Base-by-base conservation (phyloP, 2,113 vertebrate species). In the Engystomops pustulosus region DNA sequence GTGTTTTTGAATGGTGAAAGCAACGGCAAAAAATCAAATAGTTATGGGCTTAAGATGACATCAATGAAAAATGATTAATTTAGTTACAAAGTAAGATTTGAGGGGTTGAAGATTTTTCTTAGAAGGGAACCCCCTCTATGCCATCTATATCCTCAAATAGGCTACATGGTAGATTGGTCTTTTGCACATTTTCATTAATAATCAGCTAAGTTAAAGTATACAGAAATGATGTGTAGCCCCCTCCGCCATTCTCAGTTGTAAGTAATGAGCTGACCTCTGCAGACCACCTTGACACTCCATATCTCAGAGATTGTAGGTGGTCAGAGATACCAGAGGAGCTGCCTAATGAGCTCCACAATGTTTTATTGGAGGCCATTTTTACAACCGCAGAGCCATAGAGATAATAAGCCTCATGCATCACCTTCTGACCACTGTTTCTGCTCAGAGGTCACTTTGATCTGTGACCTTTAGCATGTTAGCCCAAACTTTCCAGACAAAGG, bases 401-500 rank as follows among this genome's bases (percentile, higher is more conserved):
- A 85, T 85, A 85, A 85, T 85, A 70, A 23, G 83, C 49, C 25
- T 85, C 53, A 68, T 79, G 62, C 83, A 69, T 85, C 75, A 70
- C 78, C 38, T 85, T 69, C 34, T 32, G 55, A 70, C 67, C 75
- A 70, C 47, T 27, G 83, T 85, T 70, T 70, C 23, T 79, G 83
- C n/a, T 70, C 74, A 85, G 75, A 36, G 83, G 45, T 85, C 58
- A 47, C 83, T 85, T 85, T 85, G 83, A 85, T 79, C 74, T 79
- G 5, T 85, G 83, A 85, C 75, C 83, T 53, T 23, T 69, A 79
- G n/a, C 67, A 53, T 79, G 65, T 44, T n/a, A 78, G 53, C 34
- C 34, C 65, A 85, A 34, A 65, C 62, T 77, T 41, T 70, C 53
- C 47, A 58, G 71, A 49, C 83, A 70, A 25, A 70, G 32, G 36